Conservation (phyloP, 53 echinoderm and acorn worm species). For the Astropecten irregularis region DNA sequence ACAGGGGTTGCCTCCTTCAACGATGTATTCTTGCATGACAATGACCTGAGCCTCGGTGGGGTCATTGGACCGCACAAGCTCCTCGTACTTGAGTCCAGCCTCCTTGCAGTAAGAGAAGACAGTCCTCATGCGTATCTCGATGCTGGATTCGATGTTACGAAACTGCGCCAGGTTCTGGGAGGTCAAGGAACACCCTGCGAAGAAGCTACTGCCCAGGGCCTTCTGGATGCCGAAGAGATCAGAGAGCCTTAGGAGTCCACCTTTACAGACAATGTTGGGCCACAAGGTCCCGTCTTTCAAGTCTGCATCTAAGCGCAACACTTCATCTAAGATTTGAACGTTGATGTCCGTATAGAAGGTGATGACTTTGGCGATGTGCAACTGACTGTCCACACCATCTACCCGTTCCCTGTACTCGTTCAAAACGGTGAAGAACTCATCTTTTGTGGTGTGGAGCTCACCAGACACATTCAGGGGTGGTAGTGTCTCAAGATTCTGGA, state of each 20-base stretch:
- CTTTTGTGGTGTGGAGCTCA: neutral
- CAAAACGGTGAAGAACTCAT: conserved; percentile 1
- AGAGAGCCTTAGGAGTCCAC: conserved; percentile 60
- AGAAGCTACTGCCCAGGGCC: conserved; percentile 74
- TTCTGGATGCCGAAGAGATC: conserved; percentile 74
- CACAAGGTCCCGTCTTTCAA: conserved; percentile 53
- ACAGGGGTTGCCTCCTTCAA: neutral
- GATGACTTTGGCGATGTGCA: conserved; percentile 38
- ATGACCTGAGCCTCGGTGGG: neutral
- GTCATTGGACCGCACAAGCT: neutral
- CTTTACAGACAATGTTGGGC: conserved; percentile 66
- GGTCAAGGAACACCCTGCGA: conserved; percentile 57
- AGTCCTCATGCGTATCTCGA: neutral
- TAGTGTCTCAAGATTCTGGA: neutral
- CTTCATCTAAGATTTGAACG: conserved; percentile 44
- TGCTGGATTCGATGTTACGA: neutral
- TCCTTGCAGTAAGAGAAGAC: neutral
- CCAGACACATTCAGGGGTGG: neutral
- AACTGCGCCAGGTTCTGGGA: conserved; percentile 47
- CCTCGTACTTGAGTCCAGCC: neutral
- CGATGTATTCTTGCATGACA: neutral
- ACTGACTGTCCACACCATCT: neutral
- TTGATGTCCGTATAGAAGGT: conserved; percentile 68
- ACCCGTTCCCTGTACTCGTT: conserved; percentile 10
- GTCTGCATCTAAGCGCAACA: conserved; percentile 5